Base-by-base conservation (phyloP, 2,113 vertebrate species). In the Eurypyga helias region DNA sequence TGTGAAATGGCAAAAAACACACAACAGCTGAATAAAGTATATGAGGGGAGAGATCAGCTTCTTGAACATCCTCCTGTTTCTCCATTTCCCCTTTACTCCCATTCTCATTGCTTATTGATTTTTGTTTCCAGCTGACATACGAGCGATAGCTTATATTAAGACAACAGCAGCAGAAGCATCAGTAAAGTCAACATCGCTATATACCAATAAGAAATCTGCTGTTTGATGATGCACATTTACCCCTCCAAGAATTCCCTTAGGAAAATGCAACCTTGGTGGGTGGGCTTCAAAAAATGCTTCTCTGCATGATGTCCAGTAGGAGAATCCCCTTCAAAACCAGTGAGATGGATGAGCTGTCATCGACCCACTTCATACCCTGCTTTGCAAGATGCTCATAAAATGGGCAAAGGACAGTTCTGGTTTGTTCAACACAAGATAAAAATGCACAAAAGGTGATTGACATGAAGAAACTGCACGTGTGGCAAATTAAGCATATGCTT, bases 91-190 rank as follows among this genome's bases (percentile, higher is more conserved):
- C 91, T 96, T 89, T 83, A 90, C 96, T 96, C 75, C 87, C 71
- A 54, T 93, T 96, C 97, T 95, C 98, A 95, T 96, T 84, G 70
- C 82, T 90, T 96, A 98, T 94, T 97, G 98, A 98, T 98, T 98
- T 98, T 96, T 95, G 77, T 96, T 98, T 97, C 93, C 90, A 94
- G 26, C 90, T 82, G 82, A 96, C 96, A 87, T 91, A 97, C 7
- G 10, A 98, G 93, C 41, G 43, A 96, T 97, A 98, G 94, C 87
- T 93, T 93, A 64, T 96, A 97, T 98, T 97, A 98, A 98, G 97
- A 97, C 94, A 95, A 87, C 54, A 75, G 83, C 60, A 83, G 83
- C 85, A 95, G 97, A 98, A 97, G 89, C 92, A 95, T 83, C 95
- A 96, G 91, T 61, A 72, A 87, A 90, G 80, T 69, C 90, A 96